Base-by-base conservation (phyloP, 2,888 invertebrate genomes). In the Drosophila neotestacea region DNA sequence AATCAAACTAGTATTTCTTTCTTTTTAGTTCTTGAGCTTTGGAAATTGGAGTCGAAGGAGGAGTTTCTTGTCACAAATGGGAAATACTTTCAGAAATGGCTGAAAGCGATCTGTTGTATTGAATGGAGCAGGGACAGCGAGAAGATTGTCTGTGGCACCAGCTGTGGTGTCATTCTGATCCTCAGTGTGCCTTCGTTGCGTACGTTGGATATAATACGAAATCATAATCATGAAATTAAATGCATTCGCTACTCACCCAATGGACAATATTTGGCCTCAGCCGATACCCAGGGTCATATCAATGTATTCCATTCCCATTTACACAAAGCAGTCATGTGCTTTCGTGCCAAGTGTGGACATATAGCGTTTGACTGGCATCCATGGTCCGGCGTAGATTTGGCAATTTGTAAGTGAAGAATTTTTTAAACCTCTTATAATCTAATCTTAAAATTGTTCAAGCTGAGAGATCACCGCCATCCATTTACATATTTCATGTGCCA, bases 331-430 rank as follows among this genome's bases (percentile, higher is more conserved):
- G 68, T 87, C n/a, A 52, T 86, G 2, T 79, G 76, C 0, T 69
- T 92, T 4, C 69, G 74, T 22, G 81, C 90, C 11, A 81, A 76
- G 36, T 73, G 78, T 67, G 84, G 11, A 59, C 46, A 75, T 5
- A 81, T 88, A 6, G 77, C 89, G 30, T 90, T 93, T 22, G 92
- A 92, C 54, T 93, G 93, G 93, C 93, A 93, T 86, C 93, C 93
- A 1, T 93, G 93, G 93, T 91, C 91, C 22, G 92, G 91, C 27
- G 90, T 90, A 2, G 90, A 93, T 70, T 81, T 93, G 55, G 92
- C 90, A 0, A 86, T 93, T 63, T 81, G 93, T 92, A 73, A 81
- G 90, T 76, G 50, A 22, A 9, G 4, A 2, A n/a, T 11, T 13
- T 30, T 32, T 28, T 28, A 32, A 9, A 28, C 50, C 48, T 6